Percentiles rank a stretch among this genome's conserved stretches.
Evolutionary conservation across 2,888 invertebrate genomes (phyloP).

Genomic region (Steinernema scapterisci): DNA sequence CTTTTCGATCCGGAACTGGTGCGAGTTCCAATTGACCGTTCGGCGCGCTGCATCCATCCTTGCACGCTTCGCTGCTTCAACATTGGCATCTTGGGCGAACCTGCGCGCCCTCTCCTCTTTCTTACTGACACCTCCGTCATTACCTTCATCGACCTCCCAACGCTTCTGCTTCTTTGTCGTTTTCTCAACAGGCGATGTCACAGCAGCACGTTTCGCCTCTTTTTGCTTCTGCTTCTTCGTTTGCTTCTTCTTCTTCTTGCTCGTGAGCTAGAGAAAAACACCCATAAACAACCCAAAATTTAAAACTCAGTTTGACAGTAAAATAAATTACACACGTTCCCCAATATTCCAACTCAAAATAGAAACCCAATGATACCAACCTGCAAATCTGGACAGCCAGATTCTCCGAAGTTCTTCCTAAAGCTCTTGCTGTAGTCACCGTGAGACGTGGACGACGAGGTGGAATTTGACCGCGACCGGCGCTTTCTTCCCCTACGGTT

Average conservation of each 20-base stretch:
- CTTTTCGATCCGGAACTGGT: conserved; percentile 12
- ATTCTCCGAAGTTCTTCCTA: not conserved
- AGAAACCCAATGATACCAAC: too few relatives aligned
- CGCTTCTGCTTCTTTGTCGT: conserved; percentile 4
- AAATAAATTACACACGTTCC: too few relatives aligned
- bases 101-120: conserved; percentile 53
- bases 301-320: too few relatives aligned
- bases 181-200: not conserved
- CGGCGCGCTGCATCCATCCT: conserved; percentile 5
- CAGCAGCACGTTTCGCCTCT: not conserved
- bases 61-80: conserved; percentile 45
- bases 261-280: too few relatives aligned
- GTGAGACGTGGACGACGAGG: not conserved
- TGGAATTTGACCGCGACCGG: not conserved
- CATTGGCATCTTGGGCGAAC: conserved; percentile 49
- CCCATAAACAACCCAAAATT: too few relatives aligned
- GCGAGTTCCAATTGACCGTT: not conserved
- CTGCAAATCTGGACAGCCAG: not conserved
- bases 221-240: conserved; percentile 17
- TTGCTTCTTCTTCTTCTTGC: conserved; percentile 31
- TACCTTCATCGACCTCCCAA: conserved; percentile 30
- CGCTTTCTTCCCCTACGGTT: not conserved
- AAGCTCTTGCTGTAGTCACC: not conserved
- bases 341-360: too few relatives aligned
- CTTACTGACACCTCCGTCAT: conserved; percentile 11